Evolutionary conservation across 2,888 invertebrate genomes (phyloP), one percentile per base, ranked within the genome.

Genomic region (Serrognathus titanus): DNA sequence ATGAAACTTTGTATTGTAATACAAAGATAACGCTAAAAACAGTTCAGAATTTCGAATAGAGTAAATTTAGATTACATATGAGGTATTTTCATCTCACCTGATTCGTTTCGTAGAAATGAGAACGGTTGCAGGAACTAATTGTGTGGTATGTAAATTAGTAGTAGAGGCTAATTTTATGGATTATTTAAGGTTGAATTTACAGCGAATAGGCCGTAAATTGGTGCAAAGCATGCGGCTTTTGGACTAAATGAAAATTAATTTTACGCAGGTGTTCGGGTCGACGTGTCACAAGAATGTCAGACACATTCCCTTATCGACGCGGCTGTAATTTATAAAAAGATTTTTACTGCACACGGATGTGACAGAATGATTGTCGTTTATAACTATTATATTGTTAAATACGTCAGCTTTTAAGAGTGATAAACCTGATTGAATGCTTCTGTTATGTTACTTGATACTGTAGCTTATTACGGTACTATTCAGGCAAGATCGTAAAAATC

Each of bases 291-390:
- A 48, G 58, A 58, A 58, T 58, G 58, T 53, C 53, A 51, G 58
- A 54, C 49, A 51, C 46, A 58, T 58, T 54, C 58, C 43, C 51
- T 45, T 37, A 43, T 41, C 52, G 60, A 58, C 48, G 56, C 50
- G 55, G 55, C 53, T 49, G 52, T 53, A 57, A 57, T 58, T 62
- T 58, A 61, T 55, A 51, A 55, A 49, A 51, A 49, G 54, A 64
- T 59, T 62, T 63, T 64, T 64, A 64, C 61, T 62, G 56, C 60
- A 53, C 51, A 49, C 51, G 43, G 60, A 64, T 58, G 62, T 55
- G 60, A 60, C 55, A 57, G 61, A 61, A 62, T 60, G 62, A 62
- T 61, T 60, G 62, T 62, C 61, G 58, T 64, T 64, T 64, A 62
- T 61, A 61, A 61, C 57, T 55, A 57, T 57, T 60, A 54, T 48